Base-by-base conservation (phyloP, 2,113 vertebrate species). In the Upupa epops region DNA sequence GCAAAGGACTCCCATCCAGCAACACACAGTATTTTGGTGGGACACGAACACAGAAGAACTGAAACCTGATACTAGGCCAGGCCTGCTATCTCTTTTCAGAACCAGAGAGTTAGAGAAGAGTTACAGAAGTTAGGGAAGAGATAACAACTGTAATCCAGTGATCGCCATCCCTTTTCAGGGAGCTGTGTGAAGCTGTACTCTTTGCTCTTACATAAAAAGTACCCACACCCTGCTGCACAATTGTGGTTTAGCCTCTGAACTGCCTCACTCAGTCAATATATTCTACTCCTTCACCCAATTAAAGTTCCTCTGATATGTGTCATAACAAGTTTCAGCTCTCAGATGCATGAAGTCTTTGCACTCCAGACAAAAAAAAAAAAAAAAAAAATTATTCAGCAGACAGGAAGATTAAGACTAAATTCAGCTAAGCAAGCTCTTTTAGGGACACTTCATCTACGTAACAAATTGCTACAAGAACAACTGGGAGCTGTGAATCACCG, bases 81-180 rank as follows among this genome's bases (percentile, higher is more conserved):
- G 52, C 28, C 40, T 84, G 9, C 31, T 48, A 36, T 8, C 21
- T 52, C 36, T 49, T 73, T 73, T 31, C 37, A 65, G 8, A 70
- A 29, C 1, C 1, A 0, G 18, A 3, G 77, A 32, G 3, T n/a
- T n/a, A 70, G 13, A 81, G 6, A 74, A 49, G 10, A 55, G 11
- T 80, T 49, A 46, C 9, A 48, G 9, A 52, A 6, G 7, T 49
- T n/a, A 84, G 13, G 24, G 66, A 87, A 69, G 21, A 19, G 16
- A 73, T 26, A 88, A 20, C 5, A 61, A 31, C 32, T 58, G 31
- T 18, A 89, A 24, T 2, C 6, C 2, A 1, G 28, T 36, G 79
- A 37, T 32, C 1, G 0, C 13, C 13, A 64, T 6, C 12, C 20
- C 32, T 74, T 31, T 32, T 77, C 34, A 81, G 6, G 0, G 0